A percentile compares a stretch with the other conserved stretches of the same genome.
Evolutionary conservation across 2,797 vertebrate genomes (phyloP).

Genomic region (Sitta carolinensis): DNA sequence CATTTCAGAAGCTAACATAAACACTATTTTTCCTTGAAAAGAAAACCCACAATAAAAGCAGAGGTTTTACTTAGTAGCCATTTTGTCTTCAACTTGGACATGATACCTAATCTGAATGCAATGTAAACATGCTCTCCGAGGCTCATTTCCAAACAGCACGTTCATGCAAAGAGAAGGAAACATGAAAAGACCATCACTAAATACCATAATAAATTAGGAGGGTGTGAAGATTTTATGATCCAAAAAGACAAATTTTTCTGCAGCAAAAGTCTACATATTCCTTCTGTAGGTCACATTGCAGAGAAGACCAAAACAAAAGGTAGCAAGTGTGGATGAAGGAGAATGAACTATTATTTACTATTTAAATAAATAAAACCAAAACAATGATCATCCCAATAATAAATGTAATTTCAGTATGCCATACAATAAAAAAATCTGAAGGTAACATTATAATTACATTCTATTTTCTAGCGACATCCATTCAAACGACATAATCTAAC

Average conservation of each 20-base stretch:
- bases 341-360: neutral
- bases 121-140: conserved; percentile 60
- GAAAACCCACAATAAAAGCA: conserved; percentile 40
- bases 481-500: neutral
- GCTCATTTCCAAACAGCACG: neutral
- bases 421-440: neutral
- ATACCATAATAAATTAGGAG: neutral
- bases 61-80: conserved; percentile 70
- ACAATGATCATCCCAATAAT: neutral
- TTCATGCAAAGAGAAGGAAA: conserved; percentile 5
- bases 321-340: neutral
- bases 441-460: neutral
- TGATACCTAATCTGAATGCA: conserved; percentile 61
- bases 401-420: neutral
- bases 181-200: neutral
- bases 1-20: neutral
- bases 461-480: neutral
- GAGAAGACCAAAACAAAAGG: conserved; percentile 68
- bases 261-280: neutral
- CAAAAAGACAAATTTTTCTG: conserved; percentile 38
- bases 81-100: conserved; percentile 71
- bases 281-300: conserved; percentile 46
- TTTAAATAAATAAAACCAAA: neutral
- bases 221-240: neutral
- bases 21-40: neutral